A percentile compares a stretch with the other conserved stretches of the same genome.
Evolutionary conservation across 2,888 invertebrate species (phyloP).

Genomic region (Gastrophysa polygoni): DNA sequence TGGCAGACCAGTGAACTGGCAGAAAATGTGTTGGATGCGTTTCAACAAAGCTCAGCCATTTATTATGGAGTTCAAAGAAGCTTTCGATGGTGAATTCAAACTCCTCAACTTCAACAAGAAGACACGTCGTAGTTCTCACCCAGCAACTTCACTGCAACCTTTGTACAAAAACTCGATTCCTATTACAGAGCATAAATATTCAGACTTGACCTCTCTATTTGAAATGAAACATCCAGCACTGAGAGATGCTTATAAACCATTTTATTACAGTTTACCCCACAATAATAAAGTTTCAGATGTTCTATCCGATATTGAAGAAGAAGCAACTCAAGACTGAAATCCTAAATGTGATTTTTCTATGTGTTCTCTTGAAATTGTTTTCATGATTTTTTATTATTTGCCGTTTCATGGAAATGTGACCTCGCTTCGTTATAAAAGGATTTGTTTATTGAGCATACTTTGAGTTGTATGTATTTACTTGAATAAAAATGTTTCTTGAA

Average conservation of each 20-base stretch:
- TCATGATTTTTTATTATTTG: background rate
- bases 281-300: background rate
- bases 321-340: too few species aligned
- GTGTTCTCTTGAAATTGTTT: background rate
- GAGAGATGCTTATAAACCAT: background rate
- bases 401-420: background rate
- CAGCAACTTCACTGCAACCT: background rate
- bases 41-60: conserved; percentile 15
- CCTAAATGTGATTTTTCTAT: background rate
- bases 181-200: too few species aligned
- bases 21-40: conserved; percentile 18
- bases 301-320: background rate
- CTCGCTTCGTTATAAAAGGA: too few species aligned
- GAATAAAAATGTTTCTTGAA: too few species aligned
- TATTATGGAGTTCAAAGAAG: conserved; percentile 20
- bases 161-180: background rate
- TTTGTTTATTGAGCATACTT: too few species aligned
- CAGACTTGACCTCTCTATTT: background rate
- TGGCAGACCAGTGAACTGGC: conserved; percentile 8
- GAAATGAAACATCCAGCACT: conserved; percentile 1
- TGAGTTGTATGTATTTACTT: too few species aligned
- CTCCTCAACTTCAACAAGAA: conserved; percentile 3
- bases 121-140: background rate
- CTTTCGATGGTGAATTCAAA: conserved; percentile 19
- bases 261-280: background rate